phyloP scores from a whole-genome alignment of 2,113 vertebrate species.

The Rhinichthys klamathensis region DNA sequence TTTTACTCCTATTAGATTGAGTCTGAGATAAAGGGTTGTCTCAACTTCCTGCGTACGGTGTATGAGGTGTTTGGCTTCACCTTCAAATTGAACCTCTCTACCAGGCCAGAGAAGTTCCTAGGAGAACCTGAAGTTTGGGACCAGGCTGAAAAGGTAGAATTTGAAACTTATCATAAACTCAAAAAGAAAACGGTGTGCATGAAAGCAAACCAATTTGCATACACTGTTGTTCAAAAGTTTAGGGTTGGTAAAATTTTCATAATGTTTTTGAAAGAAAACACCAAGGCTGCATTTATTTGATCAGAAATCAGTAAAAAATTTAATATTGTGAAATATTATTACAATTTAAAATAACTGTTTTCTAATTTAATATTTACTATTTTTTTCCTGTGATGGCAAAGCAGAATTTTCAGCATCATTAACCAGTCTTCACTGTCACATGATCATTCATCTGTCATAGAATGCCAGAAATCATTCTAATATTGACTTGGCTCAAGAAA shows the following conservation, averaged over 20 bases:
- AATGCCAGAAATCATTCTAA: too few relatives aligned
- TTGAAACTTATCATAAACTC: background rate
- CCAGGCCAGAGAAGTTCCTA: slow-evolving; percentile 94
- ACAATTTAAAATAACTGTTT: too few relatives aligned
- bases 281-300: too few relatives aligned
- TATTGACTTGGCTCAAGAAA: too few relatives aligned
- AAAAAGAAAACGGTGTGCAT: background rate
- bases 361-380: too few relatives aligned
- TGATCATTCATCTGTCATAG: too few relatives aligned
- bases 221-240: background rate
- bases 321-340: too few relatives aligned
- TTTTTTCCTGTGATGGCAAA: too few relatives aligned
- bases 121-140: slow-evolving; percentile 91
- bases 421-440: too few relatives aligned
- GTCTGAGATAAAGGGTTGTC: slow-evolving; percentile 91
- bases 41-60: slow-evolving; percentile 91
- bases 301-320: too few relatives aligned
- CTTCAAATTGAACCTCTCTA: slow-evolving; percentile 97
- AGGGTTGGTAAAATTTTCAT: background rate
- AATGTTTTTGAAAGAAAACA: background rate
- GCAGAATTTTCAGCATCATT: too few relatives aligned
- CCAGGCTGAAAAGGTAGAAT: slow-evolving; percentile 90
- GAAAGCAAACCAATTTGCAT: background rate
- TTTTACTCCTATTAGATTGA: slow-evolving; percentile 81
- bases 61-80: slow-evolving; percentile 94